Base-by-base conservation (phyloP, 2,888 invertebrate species). In the Cryptus viduatorius region DNA sequence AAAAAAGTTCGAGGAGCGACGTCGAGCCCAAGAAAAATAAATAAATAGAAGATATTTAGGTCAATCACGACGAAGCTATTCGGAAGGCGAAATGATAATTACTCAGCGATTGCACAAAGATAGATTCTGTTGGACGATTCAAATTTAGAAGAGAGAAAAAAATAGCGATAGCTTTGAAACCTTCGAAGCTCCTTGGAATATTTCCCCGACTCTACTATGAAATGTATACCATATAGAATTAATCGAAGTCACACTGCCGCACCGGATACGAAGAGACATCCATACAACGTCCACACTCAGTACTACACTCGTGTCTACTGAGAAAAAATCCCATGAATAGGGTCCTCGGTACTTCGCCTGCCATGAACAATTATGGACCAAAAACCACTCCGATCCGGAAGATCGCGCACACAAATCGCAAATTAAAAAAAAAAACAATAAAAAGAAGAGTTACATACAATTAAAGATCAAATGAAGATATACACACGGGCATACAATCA, bases 321-420 rank as follows among this genome's bases (percentile, higher is more conserved):
- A 46, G 16, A 48, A 29, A 64, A 48, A 46, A 61, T 46, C 16
- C 1, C 31, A 7, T 16, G 16, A 2, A 48, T 1, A 14, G 48
- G 10, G 44, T 65, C 37, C 56, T 67, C 65, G 68, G 12, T 31
- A 29, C 59, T 46, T 12, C 37, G 73, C 68, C 69, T 56, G 56
- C 65, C 72, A 68, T 42, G 29, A 64, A 56, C 77, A 67, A 67
- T 53, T 48, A 76, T 79, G 78, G 78, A 78, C 78, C 78, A 78
- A 84, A 65, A 31, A 14, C 31, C 68, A 68, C 77, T 77, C 83
- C 69, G 84, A 78, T 84, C 81, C 80, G 67, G 31, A 84, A 61
- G 81, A 81, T 64, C 73, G 61, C 84, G 81, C 78, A 78, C 83
- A 69, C 81, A 44, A 61, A 10, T 50, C 14, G 42, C 61, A 81